Percentiles rank a stretch among this genome's conserved stretches.
phyloP scores from a whole-genome alignment of 1,140 invertebrate genomes.

The Brachionus plicatilis region DNA sequence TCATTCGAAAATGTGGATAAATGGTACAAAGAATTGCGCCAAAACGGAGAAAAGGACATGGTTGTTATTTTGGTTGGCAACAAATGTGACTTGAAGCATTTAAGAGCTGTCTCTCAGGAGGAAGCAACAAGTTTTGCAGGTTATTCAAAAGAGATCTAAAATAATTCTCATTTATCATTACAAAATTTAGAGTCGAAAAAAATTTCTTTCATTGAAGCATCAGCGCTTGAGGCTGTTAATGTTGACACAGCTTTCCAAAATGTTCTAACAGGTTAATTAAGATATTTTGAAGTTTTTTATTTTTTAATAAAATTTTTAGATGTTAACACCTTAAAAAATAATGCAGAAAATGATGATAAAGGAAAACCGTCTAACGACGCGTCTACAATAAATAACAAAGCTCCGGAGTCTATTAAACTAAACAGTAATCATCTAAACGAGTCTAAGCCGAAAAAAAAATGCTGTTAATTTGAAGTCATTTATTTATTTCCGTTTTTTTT shows the following conservation, averaged over 20 bases:
- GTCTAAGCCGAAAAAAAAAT: neutral
- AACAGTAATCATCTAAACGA: neutral
- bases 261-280: slow-evolving; percentile 81
- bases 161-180: neutral
- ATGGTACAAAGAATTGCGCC: slow-evolving; percentile 98
- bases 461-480: neutral
- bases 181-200: slow-evolving; percentile 73
- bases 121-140: slow-evolving; percentile 41
- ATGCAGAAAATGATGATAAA: neutral
- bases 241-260: slow-evolving; percentile 99
- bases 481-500: neutral
- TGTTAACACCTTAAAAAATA: neutral
- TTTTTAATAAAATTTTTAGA: neutral
- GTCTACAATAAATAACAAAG: neutral
- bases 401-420: neutral
- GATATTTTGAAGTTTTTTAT: neutral
- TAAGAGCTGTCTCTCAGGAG: slow-evolving; percentile 27
- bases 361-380: neutral
- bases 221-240: slow-evolving; percentile 97
- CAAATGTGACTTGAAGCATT: slow-evolving; percentile 41
- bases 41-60: slow-evolving; percentile 94
- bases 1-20: slow-evolving; percentile 97
- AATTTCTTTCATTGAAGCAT: slow-evolving; percentile 98
- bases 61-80: slow-evolving; percentile 90
- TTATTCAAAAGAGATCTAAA: neutral